Percentiles rank a stretch among this genome's conserved stretches.
Evolutionary conservation across 2,888 invertebrate genomes (phyloP).

Genomic region (Drosophila gaucha): DNA sequence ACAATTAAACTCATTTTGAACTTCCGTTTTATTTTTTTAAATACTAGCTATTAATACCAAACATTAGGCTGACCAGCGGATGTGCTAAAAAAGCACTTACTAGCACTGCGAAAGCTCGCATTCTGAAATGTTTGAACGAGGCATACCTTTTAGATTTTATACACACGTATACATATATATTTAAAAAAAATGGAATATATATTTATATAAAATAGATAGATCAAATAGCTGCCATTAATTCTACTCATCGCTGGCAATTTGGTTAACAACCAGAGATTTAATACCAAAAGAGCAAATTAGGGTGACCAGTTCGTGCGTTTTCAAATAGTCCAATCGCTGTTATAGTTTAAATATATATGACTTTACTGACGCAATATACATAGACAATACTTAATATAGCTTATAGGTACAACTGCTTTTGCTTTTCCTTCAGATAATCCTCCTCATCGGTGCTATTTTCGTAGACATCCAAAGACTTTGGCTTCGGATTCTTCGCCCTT

Average conservation of each 20-base stretch:
- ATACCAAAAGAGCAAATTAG: too few species aligned
- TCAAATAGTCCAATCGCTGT: neutral
- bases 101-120: neutral
- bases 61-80: constrained; percentile 8
- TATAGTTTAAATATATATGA: neutral
- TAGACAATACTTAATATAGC: neutral
- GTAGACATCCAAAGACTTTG: constrained; percentile 60
- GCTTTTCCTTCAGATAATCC: constrained; percentile 70
- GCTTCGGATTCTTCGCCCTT: neutral
- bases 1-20: too few species aligned
- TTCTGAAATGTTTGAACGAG: too few species aligned
- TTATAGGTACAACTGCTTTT: neutral
- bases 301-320: neutral
- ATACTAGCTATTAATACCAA: neutral
- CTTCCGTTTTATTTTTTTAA: too few species aligned
- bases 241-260: too few species aligned
- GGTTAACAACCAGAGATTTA: too few species aligned
- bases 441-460: constrained; percentile 83
- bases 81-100: neutral
- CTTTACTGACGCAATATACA: neutral
- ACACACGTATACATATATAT: too few species aligned
- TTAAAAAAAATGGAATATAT: too few species aligned
- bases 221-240: too few species aligned
- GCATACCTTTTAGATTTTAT: too few species aligned
- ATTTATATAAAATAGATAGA: too few species aligned